A percentile compares a stretch with the other conserved stretches of the same genome.
Evolutionary conservation across 1,140 invertebrate genomes (phyloP).

Genomic region (Psix sp.): DNA sequence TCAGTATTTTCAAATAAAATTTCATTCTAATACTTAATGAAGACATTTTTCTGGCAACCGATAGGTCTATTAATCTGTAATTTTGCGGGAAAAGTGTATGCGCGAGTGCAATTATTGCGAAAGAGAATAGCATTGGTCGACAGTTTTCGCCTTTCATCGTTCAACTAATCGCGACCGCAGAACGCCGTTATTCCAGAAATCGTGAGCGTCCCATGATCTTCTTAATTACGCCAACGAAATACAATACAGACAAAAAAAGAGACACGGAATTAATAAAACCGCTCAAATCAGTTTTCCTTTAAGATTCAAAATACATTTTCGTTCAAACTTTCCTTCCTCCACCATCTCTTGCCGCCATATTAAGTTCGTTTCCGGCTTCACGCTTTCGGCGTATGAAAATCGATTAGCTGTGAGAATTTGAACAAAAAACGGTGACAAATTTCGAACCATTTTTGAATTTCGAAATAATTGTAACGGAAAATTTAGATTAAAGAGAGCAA

Average conservation of each 20-base stretch:
- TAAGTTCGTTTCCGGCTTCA: constrained; percentile 20
- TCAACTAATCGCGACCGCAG: constrained; percentile 61
- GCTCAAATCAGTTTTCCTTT: too few species aligned
- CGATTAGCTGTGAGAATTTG: constrained; percentile 15
- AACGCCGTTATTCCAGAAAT: constrained; percentile 63
- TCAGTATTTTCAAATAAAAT: not conserved
- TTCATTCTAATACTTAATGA: not conserved
- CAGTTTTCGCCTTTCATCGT: constrained; percentile 56
- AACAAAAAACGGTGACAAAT: constrained; percentile 5
- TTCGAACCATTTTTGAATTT: too few species aligned
- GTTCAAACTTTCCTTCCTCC: constrained; percentile 15
- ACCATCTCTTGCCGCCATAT: constrained; percentile 13
- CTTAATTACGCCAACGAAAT: constrained; percentile 34
- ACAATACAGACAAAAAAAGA: constrained; percentile 15
- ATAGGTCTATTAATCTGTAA: constrained; percentile 22
- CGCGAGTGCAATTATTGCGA: constrained; percentile 37
- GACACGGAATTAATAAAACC: constrained; percentile 8
- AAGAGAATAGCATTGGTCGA: constrained; percentile 31
- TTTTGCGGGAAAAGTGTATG: constrained; percentile 32
- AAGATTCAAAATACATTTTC: not conserved
- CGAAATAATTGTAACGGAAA: too few species aligned
- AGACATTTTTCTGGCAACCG: constrained; percentile 6
- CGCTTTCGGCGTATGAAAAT: constrained; percentile 25
- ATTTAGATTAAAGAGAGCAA: too few species aligned
- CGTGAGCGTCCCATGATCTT: constrained; percentile 42